Evolutionary conservation across 2,797 vertebrate species (phyloP).

Genomic region (Clarias fuscus): DNA sequence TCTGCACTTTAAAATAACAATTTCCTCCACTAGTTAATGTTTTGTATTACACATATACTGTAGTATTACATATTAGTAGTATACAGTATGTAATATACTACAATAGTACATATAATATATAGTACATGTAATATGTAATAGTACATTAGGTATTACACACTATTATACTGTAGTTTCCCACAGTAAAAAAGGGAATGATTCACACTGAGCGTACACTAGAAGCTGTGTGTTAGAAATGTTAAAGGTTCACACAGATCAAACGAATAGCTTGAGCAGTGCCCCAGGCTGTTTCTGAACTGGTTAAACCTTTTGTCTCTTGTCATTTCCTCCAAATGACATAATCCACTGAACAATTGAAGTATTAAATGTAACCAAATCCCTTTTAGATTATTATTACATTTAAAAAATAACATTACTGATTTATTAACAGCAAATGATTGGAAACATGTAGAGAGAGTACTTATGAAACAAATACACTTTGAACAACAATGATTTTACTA

Average conservation of each 20-base stretch:
- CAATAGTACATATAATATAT: too few relatives aligned
- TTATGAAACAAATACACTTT: not conserved
- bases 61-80: too few relatives aligned
- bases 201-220: not conserved
- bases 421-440: not conserved
- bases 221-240: slow-evolving; percentile 28
- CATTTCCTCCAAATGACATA: not conserved
- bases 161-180: not conserved
- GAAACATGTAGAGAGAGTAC: not conserved
- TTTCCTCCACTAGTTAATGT: not conserved
- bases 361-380: not conserved
- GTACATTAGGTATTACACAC: not conserved
- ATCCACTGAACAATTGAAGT: not conserved
- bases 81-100: too few relatives aligned
- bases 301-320: not conserved
- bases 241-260: slow-evolving; percentile 21
- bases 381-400: too few relatives aligned
- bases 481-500: not conserved
- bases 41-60: not conserved
- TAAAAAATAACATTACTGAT: not conserved
- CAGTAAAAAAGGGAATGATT: not conserved
- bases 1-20: not conserved
- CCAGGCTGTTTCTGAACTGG: slow-evolving; percentile 19
- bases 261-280: slow-evolving; percentile 22
- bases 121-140: too few relatives aligned